These are phyloP conservation scores for Dicaeum eximium DNA, from an alignment of 2,113 vertebrate species.

Conservation along the genomic window DNA sequence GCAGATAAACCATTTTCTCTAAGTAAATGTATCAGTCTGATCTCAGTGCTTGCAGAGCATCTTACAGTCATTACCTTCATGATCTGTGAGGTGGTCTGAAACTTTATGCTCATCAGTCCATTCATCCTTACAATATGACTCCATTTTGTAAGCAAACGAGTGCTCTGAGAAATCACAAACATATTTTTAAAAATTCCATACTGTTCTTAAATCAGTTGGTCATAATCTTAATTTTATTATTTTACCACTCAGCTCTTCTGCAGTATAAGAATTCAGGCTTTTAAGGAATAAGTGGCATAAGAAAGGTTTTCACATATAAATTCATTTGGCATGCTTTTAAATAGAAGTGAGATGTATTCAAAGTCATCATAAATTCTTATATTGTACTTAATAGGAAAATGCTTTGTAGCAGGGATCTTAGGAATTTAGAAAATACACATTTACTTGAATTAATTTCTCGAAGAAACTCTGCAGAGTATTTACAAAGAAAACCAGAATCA, in stretches of 20 bases:
- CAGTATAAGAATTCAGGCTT: neutral
- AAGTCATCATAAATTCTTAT: neutral
- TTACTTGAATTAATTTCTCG: neutral
- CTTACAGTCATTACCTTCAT: neutral
- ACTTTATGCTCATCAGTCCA: neutral
- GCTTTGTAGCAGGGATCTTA: neutral
- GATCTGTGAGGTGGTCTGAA: neutral
- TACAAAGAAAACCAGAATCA: neutral
- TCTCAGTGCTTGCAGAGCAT: neutral
- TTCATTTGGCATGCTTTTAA: neutral
- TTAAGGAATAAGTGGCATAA: neutral
- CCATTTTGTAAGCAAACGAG: neutral
- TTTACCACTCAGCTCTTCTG: neutral
- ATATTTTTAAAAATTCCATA: neutral
- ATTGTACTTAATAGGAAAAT: neutral
- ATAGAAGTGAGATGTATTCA: neutral
- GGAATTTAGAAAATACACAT: neutral
- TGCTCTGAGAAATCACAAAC: neutral
- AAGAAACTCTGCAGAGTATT: neutral
- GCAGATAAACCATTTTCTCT: neutral
- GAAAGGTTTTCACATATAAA: neutral
- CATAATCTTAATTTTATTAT: neutral
- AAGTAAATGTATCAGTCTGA: neutral
- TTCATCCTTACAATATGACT: neutral
- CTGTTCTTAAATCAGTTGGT: neutral